Evolutionary conservation across 2,888 invertebrate genomes (phyloP).

Genomic region (Drosophila incognita): DNA sequence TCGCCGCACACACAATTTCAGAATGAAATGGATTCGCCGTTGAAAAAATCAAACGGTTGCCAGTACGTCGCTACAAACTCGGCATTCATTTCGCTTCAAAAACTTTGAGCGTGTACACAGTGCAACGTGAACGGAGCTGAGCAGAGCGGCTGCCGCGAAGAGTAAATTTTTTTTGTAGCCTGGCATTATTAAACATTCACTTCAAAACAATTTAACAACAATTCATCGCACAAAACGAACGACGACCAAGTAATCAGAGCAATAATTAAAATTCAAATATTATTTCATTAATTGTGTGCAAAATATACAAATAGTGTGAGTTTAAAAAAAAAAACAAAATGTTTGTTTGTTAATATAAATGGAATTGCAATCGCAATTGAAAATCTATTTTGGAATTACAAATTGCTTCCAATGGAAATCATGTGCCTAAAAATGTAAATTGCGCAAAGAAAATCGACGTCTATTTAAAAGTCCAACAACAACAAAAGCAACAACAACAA

Average conservation of each 20-base stretch:
- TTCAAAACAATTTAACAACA: conserved; percentile 56
- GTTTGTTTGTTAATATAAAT: conserved; percentile 42
- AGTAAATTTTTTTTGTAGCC: conserved; percentile 59
- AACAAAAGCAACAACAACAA: conserved; percentile 38
- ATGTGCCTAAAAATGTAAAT: conserved; percentile 82
- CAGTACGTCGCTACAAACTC: conserved; percentile 59
- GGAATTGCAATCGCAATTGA: conserved; percentile 60
- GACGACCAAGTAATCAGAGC: conserved; percentile 43
- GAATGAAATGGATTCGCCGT: conserved; percentile 77
- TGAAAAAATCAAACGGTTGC: conserved; percentile 56
- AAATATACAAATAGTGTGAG: conserved; percentile 26
- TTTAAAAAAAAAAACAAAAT: conserved; percentile 19
- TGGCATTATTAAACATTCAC: conserved; percentile 54
- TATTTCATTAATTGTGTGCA: conserved; percentile 34
- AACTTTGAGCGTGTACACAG: conserved; percentile 72
- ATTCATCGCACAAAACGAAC: conserved; percentile 48
- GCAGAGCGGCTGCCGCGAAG: conserved; percentile 64
- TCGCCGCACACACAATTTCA: conserved; percentile 66
- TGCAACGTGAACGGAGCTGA: conserved; percentile 69
- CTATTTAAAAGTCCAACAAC: conserved; percentile 75
- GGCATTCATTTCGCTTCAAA: conserved; percentile 82
- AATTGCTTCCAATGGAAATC: conserved; percentile 79
- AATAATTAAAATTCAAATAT: conserved; percentile 40
- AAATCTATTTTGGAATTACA: conserved; percentile 71
- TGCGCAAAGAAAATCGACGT: conserved; percentile 79